A percentile compares a stretch with the other conserved stretches of the same genome.
These are phyloP conservation scores for Venustaconcha ellipsiformis DNA, from an alignment of 1,140 invertebrate genomes.

Conservation along the genomic window DNA sequence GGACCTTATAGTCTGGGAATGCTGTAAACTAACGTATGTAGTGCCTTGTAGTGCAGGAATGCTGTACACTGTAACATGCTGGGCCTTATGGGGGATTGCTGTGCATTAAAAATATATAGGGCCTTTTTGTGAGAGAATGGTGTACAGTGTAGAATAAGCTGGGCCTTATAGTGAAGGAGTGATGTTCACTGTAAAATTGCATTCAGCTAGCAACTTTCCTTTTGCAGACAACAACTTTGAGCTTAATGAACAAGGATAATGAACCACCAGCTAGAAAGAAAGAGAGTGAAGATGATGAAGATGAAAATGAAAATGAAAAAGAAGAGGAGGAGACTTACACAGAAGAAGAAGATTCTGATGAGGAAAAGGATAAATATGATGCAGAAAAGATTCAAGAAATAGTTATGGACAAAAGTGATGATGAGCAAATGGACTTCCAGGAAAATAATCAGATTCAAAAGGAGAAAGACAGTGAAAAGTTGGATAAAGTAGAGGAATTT, in stretches of 20 bases:
- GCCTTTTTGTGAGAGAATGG: no score
- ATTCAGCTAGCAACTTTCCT: neutral
- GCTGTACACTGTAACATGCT: no score
- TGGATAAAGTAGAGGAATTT: neutral
- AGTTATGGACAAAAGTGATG: neutral
- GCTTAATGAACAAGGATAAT: conserved; percentile 11
- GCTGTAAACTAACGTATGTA: no score
- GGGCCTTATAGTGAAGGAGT: no score
- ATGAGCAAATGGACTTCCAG: neutral
- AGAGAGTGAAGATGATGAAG: conserved; percentile 18
- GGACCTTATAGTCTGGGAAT: no score
- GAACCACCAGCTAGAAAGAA: conserved; percentile 3
- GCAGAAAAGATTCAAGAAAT: conserved; percentile 4
- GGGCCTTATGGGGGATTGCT: no score
- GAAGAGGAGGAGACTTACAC: conserved; percentile 1
- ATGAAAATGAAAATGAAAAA: conserved; percentile 21
- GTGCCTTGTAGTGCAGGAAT: no score
- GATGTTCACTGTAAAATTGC: no score
- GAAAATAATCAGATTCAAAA: neutral
- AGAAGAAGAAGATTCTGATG: conserved; percentile 7
- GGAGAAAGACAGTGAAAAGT: neutral
- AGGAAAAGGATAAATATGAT: neutral
- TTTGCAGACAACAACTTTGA: conserved; percentile 22
- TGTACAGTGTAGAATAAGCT: no score
- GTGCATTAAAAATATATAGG: no score